These are phyloP conservation scores for Oscheius onirici DNA, from an alignment of 2,888 invertebrate species.

Conservation along the genomic window DNA sequence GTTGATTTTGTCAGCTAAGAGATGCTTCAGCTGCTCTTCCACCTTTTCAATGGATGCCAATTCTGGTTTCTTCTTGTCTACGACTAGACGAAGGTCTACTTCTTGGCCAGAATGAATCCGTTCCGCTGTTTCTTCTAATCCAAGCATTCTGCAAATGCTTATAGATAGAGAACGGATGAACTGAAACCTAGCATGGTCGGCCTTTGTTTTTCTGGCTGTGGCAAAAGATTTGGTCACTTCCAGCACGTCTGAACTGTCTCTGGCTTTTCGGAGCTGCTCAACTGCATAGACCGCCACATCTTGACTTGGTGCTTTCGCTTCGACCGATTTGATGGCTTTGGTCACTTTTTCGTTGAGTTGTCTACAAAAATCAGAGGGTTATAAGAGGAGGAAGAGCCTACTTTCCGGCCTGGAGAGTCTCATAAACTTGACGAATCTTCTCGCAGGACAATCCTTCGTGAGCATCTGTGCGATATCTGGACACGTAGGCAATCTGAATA, in stretches of 20 bases:
- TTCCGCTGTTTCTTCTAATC: constrained; percentile 34
- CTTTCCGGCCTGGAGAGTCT: constrained; percentile 33
- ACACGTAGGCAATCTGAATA: constrained; percentile 47
- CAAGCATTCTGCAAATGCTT: constrained; percentile 35
- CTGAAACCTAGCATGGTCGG: constrained; percentile 37
- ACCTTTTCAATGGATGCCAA: constrained; percentile 30
- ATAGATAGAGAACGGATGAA: not conserved
- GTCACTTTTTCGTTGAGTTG: constrained; percentile 45
- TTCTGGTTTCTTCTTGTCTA: constrained; percentile 14
- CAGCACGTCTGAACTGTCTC: constrained; percentile 38
- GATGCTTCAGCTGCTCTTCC: constrained; percentile 36
- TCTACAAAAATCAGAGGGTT: not conserved
- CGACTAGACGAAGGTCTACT: constrained; percentile 28
- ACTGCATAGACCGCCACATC: constrained; percentile 25
- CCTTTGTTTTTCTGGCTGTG: constrained; percentile 39
- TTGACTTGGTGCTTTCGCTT: constrained; percentile 31
- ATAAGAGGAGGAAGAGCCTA: not conserved
- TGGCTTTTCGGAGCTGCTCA: constrained; percentile 28
- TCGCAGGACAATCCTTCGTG: constrained; percentile 42
- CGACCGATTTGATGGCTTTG: constrained; percentile 33
- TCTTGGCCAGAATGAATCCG: constrained; percentile 32
- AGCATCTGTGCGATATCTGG: constrained; percentile 42
- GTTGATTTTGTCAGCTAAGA: constrained; percentile 43
- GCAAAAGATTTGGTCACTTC: constrained; percentile 42
- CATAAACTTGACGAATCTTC: constrained; percentile 37